phyloP scores from a whole-genome alignment of 1,140 invertebrate species.

The Pseudomyrmex concolor region DNA sequence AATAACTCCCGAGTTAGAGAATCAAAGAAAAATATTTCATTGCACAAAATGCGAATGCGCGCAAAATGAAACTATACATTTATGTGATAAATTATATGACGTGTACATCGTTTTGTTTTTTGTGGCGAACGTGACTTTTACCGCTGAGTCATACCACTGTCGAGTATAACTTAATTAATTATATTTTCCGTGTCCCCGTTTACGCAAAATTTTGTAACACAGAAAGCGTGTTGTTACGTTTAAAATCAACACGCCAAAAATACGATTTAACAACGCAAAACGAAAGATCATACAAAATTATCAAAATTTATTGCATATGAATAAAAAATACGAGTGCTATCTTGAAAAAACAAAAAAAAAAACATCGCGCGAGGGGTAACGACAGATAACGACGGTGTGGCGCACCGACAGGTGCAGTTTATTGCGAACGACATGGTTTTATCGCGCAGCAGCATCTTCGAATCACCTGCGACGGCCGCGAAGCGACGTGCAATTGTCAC shows the following conservation, averaged over 20 bases:
- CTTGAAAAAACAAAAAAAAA: constrained; percentile 11
- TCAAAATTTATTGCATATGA: constrained; percentile 9
- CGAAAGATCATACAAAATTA: no score
- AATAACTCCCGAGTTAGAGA: constrained; percentile 7
- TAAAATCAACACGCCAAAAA: background rate
- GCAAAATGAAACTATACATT: background rate
- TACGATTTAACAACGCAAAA: no score
- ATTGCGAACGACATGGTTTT: constrained; percentile 32
- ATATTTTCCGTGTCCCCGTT: background rate
- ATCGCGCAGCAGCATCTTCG: constrained; percentile 57
- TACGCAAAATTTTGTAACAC: background rate
- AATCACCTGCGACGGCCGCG: constrained; percentile 51
- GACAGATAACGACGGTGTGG: constrained; percentile 57
- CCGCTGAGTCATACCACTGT: constrained; percentile 10
- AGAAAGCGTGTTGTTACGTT: background rate
- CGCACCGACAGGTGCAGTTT: constrained; percentile 17
- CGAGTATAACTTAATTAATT: constrained; percentile 26
- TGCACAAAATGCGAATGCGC: no score
- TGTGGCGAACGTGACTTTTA: background rate
- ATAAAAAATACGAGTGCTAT: constrained; percentile 42
- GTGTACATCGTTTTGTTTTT: background rate
- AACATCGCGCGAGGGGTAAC: constrained; percentile 52
- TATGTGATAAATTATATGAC: constrained; percentile 12
- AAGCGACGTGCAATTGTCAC: constrained; percentile 66
- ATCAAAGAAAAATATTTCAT: background rate